Base-by-base conservation (phyloP, 2,888 invertebrate genomes). In the Frankliniella intonsa region DNA sequence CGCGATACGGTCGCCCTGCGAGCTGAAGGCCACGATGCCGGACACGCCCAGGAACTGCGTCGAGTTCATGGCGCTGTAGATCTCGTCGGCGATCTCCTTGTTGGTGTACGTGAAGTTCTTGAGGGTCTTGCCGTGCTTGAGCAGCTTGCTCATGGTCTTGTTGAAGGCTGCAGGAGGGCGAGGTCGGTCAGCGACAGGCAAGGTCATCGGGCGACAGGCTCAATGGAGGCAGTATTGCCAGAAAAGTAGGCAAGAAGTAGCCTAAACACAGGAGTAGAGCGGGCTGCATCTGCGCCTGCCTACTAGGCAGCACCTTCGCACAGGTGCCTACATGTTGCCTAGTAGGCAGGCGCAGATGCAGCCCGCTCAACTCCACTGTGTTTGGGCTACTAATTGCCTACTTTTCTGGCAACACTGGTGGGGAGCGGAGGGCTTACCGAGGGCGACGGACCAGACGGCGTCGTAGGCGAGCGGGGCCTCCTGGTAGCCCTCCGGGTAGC, bases 401-500 rank as follows among this genome's bases (percentile, higher is more conserved):
- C n/a, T n/a, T n/a, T n/a, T n/a, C n/a, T n/a, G n/a, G n/a, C n/a
- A n/a, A n/a, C n/a, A n/a, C n/a, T n/a, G n/a, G n/a, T n/a, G n/a
- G n/a, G n/a, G n/a, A n/a, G n/a, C n/a, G n/a, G n/a, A n/a, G 81
- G 22, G 84, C 86, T 87, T 89, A 94, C 94, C 97, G 87, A 99
- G 90, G 69, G 99, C 99, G 55, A 99, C 94, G 76, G 99, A 97
- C 99, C 99, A 99, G 81, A 99, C 97, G 14, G 99, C 99, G 89
- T 99, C 99, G 88, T 99, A 99, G 80, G 99, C 99, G 82, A 99
- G 89, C 0, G 99, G 99, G 11, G 99, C 99, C 89, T 99, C 99
- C 87, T 97, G 96, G 89, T 98, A 98, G 17, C 98, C 98, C 88
- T 96, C 96, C 5, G 97, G 97, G 88, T 93, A 96, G 84, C 94